Evolutionary conservation across 2,888 invertebrate species (phyloP), one percentile per base, ranked within the genome.

Genomic region (Operophtera brumata): DNA sequence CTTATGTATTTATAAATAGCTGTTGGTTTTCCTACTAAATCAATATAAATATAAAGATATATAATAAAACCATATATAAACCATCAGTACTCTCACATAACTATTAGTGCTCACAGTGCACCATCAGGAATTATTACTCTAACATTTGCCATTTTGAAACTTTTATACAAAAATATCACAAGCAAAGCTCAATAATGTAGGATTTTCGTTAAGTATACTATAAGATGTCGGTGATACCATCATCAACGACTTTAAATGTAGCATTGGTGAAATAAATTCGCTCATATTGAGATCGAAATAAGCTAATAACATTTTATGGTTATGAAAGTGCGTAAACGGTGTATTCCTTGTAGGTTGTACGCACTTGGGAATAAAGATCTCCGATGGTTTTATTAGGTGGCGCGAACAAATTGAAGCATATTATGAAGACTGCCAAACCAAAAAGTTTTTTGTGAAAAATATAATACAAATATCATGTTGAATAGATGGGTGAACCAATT

Each of bases 151-250:
- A 74, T 77, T 73, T 67, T 65, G 67, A 59, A 59, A 40, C 32
- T 47, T 59, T 40, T 72, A 64, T 70, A 62, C 47, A 55, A 62
- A 61, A 64, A 66, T 67, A 68, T 75, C 74, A 79, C 75, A 68
- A 66, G 54, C 57, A 66, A 64, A 66, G 65, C 67, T 75, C 63
- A 75, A 80, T 78, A 81, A 77, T 77, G 73, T 53, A 60, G 74
- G 81, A 80, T 82, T 79, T 75, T 71, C 68, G 74, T 70, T 86
- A 86, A 86, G 84, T 81, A 84, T 73, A 63, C 64, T 68, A 75
- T 86, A 84, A 87, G 86, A 78, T 83, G 82, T 81, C 66, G 67
- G 65, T 56, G 68, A 77, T 76, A 75, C 64, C 64, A 57, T 47
- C 56, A 47, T 56, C 51, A 47, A 44, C 26, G 36, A 48, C 42